A percentile compares a stretch with the other conserved stretches of the same genome.
Evolutionary conservation across 2,888 invertebrate genomes (phyloP).

Genomic region (Eupithecia pulchellata): DNA sequence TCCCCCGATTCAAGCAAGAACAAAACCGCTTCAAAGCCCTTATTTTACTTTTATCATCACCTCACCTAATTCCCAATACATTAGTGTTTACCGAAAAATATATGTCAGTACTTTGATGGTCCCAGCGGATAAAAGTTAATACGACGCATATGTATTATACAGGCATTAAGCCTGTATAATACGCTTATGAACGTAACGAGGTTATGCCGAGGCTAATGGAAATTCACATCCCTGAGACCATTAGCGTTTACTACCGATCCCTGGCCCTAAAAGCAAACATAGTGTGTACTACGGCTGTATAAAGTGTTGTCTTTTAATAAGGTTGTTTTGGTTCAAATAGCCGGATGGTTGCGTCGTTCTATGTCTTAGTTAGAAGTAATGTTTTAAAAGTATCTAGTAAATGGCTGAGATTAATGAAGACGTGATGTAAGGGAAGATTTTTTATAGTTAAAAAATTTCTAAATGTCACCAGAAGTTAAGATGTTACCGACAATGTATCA

Average conservation of each 20-base stretch:
- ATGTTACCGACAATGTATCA: no score
- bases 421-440: no score
- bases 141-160: slow-evolving; percentile 28
- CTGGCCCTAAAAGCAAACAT: slow-evolving; percentile 46
- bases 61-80: background rate
- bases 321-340: slow-evolving; percentile 11
- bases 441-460: no score
- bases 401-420: no score
- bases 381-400: no score
- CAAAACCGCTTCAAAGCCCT: background rate
- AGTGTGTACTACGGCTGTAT: slow-evolving; percentile 11
- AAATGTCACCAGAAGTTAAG: no score
- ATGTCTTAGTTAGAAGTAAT: background rate
- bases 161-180: slow-evolving; percentile 39
- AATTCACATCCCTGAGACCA: slow-evolving; percentile 47
- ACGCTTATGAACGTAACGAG: slow-evolving; percentile 42
- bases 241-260: slow-evolving; percentile 52
- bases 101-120: slow-evolving; percentile 11
- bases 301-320: slow-evolving; percentile 4
- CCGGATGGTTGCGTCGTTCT: background rate
- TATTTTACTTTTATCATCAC: background rate
- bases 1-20: background rate
- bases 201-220: slow-evolving; percentile 50
- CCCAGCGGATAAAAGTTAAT: slow-evolving; percentile 24
- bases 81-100: slow-evolving; percentile 4